A percentile compares a stretch with the other conserved stretches of the same genome.
phyloP scores from a whole-genome alignment of 2,113 vertebrate species.

The Micronycteris hirsuta region DNA sequence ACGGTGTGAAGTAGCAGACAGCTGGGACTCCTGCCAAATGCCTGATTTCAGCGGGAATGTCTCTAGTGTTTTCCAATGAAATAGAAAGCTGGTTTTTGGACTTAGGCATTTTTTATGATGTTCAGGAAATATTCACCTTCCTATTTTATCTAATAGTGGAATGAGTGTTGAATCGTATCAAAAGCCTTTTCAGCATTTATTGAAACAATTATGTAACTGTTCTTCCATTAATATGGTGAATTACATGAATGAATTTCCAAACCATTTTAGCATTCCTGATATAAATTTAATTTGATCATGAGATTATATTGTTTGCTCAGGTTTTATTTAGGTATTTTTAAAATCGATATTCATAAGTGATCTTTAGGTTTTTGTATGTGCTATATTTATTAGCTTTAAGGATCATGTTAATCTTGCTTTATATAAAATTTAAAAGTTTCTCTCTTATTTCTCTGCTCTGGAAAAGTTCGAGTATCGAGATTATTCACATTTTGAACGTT shows the following conservation, averaged over 20 bases:
- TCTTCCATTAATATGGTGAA: background rate
- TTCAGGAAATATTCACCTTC: background rate
- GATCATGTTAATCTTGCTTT: background rate
- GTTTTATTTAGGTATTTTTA: background rate
- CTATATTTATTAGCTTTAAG: background rate
- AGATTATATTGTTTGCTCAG: background rate
- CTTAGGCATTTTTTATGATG: background rate
- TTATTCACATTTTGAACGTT: background rate
- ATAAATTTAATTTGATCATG: background rate
- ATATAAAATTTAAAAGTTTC: background rate
- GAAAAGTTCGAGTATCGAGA: background rate
- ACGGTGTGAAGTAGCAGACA: background rate
- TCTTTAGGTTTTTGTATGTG: background rate
- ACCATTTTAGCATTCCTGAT: background rate
- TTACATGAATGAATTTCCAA: background rate
- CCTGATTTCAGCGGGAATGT: background rate
- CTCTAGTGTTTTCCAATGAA: background rate
- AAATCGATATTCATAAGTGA: background rate
- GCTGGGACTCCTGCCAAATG: background rate
- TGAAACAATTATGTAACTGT: background rate
- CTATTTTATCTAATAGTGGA: background rate
- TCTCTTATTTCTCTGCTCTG: background rate
- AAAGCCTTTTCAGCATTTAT: background rate
- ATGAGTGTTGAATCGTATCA: background rate
- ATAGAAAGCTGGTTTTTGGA: background rate